A percentile compares a stretch with the other conserved stretches of the same genome.
phyloP scores from a whole-genome alignment of 2,797 vertebrate species.

The Pseudopleuronectes americanus region DNA sequence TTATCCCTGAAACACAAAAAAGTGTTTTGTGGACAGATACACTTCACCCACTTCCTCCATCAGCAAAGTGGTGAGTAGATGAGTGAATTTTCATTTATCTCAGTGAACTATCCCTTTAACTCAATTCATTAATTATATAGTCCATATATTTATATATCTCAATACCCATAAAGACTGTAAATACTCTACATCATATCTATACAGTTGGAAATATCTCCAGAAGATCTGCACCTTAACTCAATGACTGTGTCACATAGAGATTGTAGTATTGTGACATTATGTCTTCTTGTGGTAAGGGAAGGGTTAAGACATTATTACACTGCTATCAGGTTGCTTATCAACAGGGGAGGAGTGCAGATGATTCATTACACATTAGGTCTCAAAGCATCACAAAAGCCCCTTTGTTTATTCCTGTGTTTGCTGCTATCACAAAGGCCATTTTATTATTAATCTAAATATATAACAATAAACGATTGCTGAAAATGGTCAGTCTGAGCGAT shows the following conservation, averaged over 20 bases:
- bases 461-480: too few relatives aligned
- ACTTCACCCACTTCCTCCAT: too few relatives aligned
- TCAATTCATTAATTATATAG: not conserved
- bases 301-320: slow-evolving; percentile 6
- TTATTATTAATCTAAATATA: too few relatives aligned
- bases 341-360: not conserved
- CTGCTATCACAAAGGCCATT: too few relatives aligned
- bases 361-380: slow-evolving; percentile 4
- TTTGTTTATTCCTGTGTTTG: not conserved
- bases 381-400: not conserved
- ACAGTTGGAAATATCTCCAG: not conserved
- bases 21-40: too few relatives aligned
- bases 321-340: not conserved
- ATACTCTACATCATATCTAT: not conserved
- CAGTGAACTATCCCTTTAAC: not conserved
- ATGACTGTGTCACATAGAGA: not conserved
- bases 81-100: too few relatives aligned
- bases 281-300: not conserved
- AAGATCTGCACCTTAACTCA: not conserved
- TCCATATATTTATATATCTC: not conserved
- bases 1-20: too few relatives aligned
- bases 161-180: not conserved
- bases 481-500: too few relatives aligned
- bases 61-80: too few relatives aligned
- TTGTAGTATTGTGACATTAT: not conserved